Conservation (phyloP, 1,140 invertebrate species). For the Drosophila lacertosa region DNA sequence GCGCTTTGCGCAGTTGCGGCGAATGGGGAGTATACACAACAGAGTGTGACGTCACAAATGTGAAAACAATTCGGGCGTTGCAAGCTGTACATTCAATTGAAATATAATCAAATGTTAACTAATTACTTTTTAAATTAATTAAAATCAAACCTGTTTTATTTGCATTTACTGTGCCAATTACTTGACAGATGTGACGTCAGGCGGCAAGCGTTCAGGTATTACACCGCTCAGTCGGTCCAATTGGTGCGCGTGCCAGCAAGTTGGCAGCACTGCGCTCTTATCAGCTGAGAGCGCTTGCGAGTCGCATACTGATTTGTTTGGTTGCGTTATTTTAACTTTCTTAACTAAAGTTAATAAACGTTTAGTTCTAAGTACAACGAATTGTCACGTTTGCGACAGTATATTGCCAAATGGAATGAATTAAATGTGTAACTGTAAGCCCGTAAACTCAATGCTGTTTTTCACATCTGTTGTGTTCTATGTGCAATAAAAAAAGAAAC, state of each 20-base stretch:
- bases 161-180: not conserved
- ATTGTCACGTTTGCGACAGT: not conserved
- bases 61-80: too few species aligned
- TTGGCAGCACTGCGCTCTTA: conserved; percentile 47
- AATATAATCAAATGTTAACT: too few species aligned
- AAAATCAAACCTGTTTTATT: too few species aligned
- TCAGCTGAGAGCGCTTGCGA: conserved; percentile 50
- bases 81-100: too few species aligned
- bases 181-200: conserved; percentile 18
- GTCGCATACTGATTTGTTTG: conserved; percentile 41
- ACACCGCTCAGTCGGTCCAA: not conserved
- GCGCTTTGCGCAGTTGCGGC: too few species aligned
- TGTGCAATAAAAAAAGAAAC: not conserved
- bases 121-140: too few species aligned
- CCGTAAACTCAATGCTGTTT: conserved; percentile 4
- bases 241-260: conserved; percentile 10
- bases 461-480: conserved; percentile 9
- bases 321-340: conserved; percentile 33
- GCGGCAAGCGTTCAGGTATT: not conserved
- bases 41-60: not conserved
- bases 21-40: not conserved
- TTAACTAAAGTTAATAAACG: conserved; percentile 5
- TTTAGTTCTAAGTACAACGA: not conserved
- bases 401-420: not conserved
- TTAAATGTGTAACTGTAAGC: not conserved